Conservation (phyloP, 1,140 invertebrate species). For the Aphelenchoides fujianensis region DNA sequence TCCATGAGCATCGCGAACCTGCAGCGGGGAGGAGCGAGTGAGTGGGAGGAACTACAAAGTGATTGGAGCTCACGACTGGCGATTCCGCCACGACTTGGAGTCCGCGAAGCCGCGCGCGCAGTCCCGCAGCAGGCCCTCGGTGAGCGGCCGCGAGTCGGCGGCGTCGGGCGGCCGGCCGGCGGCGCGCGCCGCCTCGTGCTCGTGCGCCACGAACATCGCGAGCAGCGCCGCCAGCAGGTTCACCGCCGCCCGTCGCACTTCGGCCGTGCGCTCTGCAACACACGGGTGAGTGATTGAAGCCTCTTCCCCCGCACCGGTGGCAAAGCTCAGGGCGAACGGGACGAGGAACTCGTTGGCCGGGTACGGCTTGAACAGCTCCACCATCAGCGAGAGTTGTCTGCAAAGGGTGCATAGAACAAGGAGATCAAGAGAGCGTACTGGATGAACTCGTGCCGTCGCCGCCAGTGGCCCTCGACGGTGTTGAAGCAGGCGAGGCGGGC, state of each 20-base stretch:
- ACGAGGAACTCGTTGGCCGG: not conserved
- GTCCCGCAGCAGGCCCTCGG: not conserved
- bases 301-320: constrained; percentile 9
- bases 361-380: constrained; percentile 4
- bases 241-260: not conserved
- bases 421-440: constrained; percentile 1
- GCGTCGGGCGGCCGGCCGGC: constrained; percentile 1
- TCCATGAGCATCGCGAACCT: constrained; percentile 10
- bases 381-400: constrained; percentile 12
- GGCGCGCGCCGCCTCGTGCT: not conserved
- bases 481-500: not conserved
- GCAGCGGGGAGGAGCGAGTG: not conserved
- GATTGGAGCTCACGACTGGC: constrained; percentile 8
- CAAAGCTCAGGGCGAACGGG: constrained; percentile 13
- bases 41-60: not conserved
- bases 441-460: constrained; percentile 10
- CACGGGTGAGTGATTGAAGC: not conserved
- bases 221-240: constrained; percentile 5
- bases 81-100: constrained; percentile 9
- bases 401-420: not conserved
- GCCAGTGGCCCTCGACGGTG: constrained; percentile 1
- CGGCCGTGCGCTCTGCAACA: not conserved
- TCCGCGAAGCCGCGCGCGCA: constrained; percentile 1
- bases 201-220: not conserved
- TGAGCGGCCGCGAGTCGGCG: not conserved